Evolutionary conservation across 1,140 invertebrate species (phyloP), one percentile per base, ranked within the genome.

Genomic region (Eubasilissa regina): DNA sequence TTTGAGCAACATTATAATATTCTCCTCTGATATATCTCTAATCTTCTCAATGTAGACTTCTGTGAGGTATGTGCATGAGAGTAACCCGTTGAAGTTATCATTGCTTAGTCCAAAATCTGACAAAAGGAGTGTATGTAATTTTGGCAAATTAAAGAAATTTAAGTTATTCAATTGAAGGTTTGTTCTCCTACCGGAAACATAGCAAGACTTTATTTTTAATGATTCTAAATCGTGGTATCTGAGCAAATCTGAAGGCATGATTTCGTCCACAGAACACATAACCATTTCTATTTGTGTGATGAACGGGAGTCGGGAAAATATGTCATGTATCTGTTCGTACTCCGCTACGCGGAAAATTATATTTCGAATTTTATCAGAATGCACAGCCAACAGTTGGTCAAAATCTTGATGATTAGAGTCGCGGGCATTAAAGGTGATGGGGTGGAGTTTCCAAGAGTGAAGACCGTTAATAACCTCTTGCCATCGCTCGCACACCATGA

Each of bases 1-100:
- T 17, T 77, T 48, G 64, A 89, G 85, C 8, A 89, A 83, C 72
- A 85, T 77, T 68, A 83, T 85, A 3, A 89, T 83, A 82, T 85
- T 88, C 35, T 86, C 84, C 72, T 86, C 78, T 51, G 83, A 79
- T 15, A 89, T 82, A 76, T 84, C 80, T 81, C 82, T 87, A 68
- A 89, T 87, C 84, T 89, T 89, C 78, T 86, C 86, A 83, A 89
- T 88, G 66, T 84, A 83, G 76, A 89, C 85, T 78, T 89, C 84
- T 75, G 72, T 85, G 15, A 89, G 81, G 78, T 87, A 77, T 17
- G 82, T 81, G 82, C 87, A 89, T 10, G 82, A 56, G 64, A 89
- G 72, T 62, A 89, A 84, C 47, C 73, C 82, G 47, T 86, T 73
- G 83, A 88, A 87, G 79, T 88, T 89, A 11, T 13, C 44, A 60